Percentiles rank a stretch among this genome's conserved stretches.
phyloP scores from a whole-genome alignment of 2,113 vertebrate genomes.

The Oryzias javanicus region DNA sequence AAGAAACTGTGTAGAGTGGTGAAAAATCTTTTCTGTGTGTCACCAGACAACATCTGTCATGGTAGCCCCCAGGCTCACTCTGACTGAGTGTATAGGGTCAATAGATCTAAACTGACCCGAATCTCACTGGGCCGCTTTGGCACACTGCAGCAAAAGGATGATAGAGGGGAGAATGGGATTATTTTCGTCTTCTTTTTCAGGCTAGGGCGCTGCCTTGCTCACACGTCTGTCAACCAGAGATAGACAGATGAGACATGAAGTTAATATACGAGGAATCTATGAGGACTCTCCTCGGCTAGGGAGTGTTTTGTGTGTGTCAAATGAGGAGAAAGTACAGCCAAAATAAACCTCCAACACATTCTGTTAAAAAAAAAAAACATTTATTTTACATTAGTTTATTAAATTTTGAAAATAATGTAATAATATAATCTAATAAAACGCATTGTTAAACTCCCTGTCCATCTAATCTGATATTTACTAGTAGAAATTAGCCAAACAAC shows the following conservation, averaged over 20 bases:
- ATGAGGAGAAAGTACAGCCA: no score
- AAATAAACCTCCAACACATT: no score
- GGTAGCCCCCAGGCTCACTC: constrained; percentile 52
- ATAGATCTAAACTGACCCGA: constrained; percentile 70
- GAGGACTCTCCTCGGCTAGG: constrained; percentile 4
- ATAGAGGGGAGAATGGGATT: constrained; percentile 45
- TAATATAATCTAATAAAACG: no score
- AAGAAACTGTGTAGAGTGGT: background rate
- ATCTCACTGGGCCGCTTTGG: constrained; percentile 57
- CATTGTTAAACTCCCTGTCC: no score
- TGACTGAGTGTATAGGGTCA: constrained; percentile 59
- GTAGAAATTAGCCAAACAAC: no score
- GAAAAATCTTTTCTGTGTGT: constrained; percentile 10
- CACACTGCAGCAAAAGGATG: constrained; percentile 20
- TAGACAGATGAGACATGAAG: constrained; percentile 37
- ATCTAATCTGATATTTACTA: no score
- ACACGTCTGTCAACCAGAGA: constrained; percentile 28
- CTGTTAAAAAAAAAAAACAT: no score
- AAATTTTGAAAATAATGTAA: no score
- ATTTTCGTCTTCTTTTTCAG: constrained; percentile 48
- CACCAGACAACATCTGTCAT: constrained; percentile 64
- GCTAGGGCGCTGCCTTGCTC: constrained; percentile 19
- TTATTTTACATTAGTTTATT: no score
- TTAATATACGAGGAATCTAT: constrained; percentile 10
- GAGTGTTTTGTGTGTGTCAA: constrained; percentile 10